Evolutionary conservation across 2,888 invertebrate genomes (phyloP), one percentile per base, ranked within the genome.

Genomic region (Dastarcus helophoroides): DNA sequence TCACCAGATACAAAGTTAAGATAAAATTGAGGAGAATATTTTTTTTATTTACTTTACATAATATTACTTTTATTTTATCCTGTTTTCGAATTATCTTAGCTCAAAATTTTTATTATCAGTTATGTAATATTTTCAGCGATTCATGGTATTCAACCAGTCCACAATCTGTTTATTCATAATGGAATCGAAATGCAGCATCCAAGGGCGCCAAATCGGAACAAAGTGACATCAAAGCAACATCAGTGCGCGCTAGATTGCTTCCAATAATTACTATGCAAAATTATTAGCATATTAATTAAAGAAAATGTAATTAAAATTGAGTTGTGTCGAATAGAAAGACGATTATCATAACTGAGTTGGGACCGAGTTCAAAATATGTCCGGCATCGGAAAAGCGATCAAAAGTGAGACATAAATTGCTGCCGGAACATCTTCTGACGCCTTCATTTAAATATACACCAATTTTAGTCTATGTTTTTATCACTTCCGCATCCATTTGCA

Each of bases 231-330:
- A 63, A 63, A 63, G 63, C 61, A 60, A 60, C 60, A 60, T 53
- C 55, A 54, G 45, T 55, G 54, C 48, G 54, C 60, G 56, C 55
- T 60, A 62, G 61, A 63, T 62, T 61, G 61, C 62, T 59, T 58
- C 53, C 61, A 58, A 63, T 63, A 62, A 63, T 63, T 62, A 63
- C 61, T 63, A 63, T 63, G 63, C 62, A 62, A 62, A 63, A 63
- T 63, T 58, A 63, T 63, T 63, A 63, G 62, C 63, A 63, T 63
- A 63, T 63, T 63, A 63, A 63, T 63, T 63, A 63, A 63, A 63
- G 63, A 63, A 63, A 61, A 63, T 63, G 60, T 63, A 62, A 63
- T 63, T 63, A 63, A 63, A 63, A 63, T 62, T 54, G 61, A 61
- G 61, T 58, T 56, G 55, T 60, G 57, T 60, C 58, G 59, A 59